Percentiles rank a stretch among this genome's conserved stretches.
Conservation (phyloP, 2,797 vertebrate genomes). For the Phalanger gymnotis region DNA sequence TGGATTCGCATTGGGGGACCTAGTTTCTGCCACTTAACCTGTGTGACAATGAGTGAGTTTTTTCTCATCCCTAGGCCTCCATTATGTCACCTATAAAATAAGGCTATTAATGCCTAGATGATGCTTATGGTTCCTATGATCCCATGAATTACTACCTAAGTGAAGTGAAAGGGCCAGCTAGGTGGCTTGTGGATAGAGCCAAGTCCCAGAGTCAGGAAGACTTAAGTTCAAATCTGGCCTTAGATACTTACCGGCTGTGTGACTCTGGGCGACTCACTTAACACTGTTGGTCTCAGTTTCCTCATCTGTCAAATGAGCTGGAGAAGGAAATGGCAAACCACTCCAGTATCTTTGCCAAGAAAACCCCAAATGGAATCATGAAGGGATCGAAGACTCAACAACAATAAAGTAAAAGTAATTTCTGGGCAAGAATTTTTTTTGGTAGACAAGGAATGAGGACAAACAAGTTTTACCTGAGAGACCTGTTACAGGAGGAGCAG, state of each 20-base stretch:
- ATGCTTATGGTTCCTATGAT: neutral
- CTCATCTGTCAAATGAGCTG: neutral
- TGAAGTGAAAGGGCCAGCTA: neutral
- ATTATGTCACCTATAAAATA: neutral
- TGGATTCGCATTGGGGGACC: neutral
- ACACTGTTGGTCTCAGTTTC: neutral
- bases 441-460: conserved; percentile 19
- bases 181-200: too few species aligned
- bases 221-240: too few species aligned
- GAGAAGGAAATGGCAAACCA: neutral
- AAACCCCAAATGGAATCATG: neutral
- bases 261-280: neutral
- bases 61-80: neutral
- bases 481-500: neutral
- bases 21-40: neutral
- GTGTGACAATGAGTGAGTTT: neutral
- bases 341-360: neutral
- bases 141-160: neutral
- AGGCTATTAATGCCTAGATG: neutral
- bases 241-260: neutral
- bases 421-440: neutral
- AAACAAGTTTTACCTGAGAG: neutral
- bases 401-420: neutral
- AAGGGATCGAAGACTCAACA: neutral
- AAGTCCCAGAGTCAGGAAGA: too few species aligned